Percentiles rank a stretch among this genome's conserved stretches.
These are phyloP conservation scores for Phrixothrix hirtus DNA, from an alignment of 2,888 invertebrate genomes.

Conservation along the genomic window DNA sequence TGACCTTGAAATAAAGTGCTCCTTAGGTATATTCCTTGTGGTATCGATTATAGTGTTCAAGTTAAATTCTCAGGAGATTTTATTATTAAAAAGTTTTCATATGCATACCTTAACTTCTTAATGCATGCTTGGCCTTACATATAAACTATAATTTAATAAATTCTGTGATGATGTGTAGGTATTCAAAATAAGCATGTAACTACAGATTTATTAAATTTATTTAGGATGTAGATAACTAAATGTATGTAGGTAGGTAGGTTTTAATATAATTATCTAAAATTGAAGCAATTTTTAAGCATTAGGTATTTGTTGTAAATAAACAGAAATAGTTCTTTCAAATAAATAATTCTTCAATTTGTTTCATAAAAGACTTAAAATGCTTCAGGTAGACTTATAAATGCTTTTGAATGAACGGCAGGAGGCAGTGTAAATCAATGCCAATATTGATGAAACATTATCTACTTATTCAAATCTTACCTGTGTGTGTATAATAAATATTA, in stretches of 20 bases:
- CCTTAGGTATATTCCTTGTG: conserved; percentile 20
- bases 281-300: too few species aligned
- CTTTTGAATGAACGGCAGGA: neutral
- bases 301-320: neutral
- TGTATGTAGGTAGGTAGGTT: too few species aligned
- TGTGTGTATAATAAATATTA: too few species aligned
- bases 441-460: too few species aligned
- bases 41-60: conserved; percentile 23
- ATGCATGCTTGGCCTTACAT: conserved; percentile 6
- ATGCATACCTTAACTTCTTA: conserved; percentile 8
- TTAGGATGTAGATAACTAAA: too few species aligned
- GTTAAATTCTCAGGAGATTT: conserved; percentile 11
- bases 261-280: too few species aligned
- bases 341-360: neutral
- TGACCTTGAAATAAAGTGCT: conserved; percentile 25
- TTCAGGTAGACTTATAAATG: neutral
- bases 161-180: neutral
- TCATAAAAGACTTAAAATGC: neutral
- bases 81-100: conserved; percentile 19
- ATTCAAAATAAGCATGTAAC: neutral
- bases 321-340: too few species aligned
- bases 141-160: conserved; percentile 18
- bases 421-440: too few species aligned
- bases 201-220: neutral
- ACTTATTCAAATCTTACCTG: too few species aligned